Base-by-base conservation (phyloP, 2,888 invertebrate genomes). In the Gari tellinella region DNA sequence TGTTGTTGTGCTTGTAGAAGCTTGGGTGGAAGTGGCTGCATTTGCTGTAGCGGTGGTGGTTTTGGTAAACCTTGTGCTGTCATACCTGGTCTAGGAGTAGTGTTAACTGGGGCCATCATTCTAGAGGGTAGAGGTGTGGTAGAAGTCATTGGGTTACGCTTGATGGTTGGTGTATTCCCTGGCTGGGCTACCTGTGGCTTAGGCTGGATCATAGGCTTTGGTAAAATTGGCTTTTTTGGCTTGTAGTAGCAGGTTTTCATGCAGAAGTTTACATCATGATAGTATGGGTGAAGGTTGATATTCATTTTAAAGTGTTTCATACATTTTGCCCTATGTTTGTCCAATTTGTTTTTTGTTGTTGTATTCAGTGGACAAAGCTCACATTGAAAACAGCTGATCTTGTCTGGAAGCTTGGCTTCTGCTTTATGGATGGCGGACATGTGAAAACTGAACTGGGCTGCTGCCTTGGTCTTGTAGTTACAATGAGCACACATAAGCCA, bases 361-460 rank as follows among this genome's bases (percentile, higher is more conserved):
- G 97, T 97, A 91, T 98, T 98, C 89, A 97, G 98, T 0, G 97
- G 96, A 93, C 98, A 98, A 89, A 97, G 96, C 0, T 96, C 95
- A 91, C 98, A 98, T 90, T 97, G 97, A 91, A 97, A 97, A 91
- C 96, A 96, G 0, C 96, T 95, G 26, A 96, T 95, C 0, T 96
- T 96, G 79, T 96, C 94, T 86, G 97, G 97, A 70, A 98, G 92
- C 74, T 96, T 94, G 5, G 96, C 97, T 84, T 95, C 94, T 17
- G 96, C 95, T 83, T 95, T 95, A 91, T 98, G 98, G 88, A 96
- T 95, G 0, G 95, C 95, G 91, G 97, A 96, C 96, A 97, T 97
- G 89, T 98, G 98, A 89, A 95, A 96, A 23, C 96, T 93, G 84
- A 97, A 97, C 89, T 80, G 84, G 17, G 72, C 65, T n/a, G 70